phyloP scores from a whole-genome alignment of 2,888 invertebrate species.

The Torymus tubicola region DNA sequence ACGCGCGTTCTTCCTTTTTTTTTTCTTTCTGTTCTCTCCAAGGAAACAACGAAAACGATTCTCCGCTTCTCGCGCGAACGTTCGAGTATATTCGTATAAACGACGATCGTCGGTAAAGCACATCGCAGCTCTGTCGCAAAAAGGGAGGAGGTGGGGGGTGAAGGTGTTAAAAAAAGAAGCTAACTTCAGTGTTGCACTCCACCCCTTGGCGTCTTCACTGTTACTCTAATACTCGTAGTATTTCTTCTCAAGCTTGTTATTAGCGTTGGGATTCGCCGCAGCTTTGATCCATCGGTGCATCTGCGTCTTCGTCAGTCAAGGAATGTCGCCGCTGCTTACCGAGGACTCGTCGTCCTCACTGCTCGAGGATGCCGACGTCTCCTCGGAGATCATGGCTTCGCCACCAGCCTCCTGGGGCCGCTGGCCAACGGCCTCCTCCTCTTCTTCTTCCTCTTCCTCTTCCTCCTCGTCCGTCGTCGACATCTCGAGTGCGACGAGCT shows the following conservation, averaged over 20 bases:
- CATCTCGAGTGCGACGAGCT: constrained; percentile 70
- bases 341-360: constrained; percentile 75
- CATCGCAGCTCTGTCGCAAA: background rate
- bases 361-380: constrained; percentile 73
- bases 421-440: constrained; percentile 77
- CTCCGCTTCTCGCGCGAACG: background rate
- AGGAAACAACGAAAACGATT: constrained; percentile 15
- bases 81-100: background rate
- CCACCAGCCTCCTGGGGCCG: constrained; percentile 84
- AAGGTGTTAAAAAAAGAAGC: too few species aligned
- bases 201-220: too few species aligned
- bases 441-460: constrained; percentile 57
- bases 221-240: constrained; percentile 47
- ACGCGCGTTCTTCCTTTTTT: background rate
- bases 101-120: constrained; percentile 18
- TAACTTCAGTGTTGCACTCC: too few species aligned
- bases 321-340: constrained; percentile 72
- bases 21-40: background rate
- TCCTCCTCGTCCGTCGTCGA: constrained; percentile 56
- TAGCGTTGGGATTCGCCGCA: background rate
- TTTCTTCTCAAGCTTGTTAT: constrained; percentile 28
- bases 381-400: constrained; percentile 83
- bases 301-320: constrained; percentile 63
- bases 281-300: constrained; percentile 51
- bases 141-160: too few species aligned